Evolutionary conservation across 2,888 invertebrate genomes (phyloP).

Genomic region (Drosophila leonis): DNA sequence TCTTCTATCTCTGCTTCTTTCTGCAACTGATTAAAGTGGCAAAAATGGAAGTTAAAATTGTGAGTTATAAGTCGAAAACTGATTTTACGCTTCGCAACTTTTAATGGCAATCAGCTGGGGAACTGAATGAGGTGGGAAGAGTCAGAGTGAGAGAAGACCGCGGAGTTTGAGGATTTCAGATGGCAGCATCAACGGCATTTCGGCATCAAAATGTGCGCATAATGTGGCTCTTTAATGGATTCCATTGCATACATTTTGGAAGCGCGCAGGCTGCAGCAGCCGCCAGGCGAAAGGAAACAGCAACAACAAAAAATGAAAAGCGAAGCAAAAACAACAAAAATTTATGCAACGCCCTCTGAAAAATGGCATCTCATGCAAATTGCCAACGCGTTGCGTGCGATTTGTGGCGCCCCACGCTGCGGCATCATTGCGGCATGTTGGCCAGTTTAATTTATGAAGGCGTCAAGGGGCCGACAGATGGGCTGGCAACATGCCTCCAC

Average conservation of each 20-base stretch:
- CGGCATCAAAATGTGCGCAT: slow-evolving; percentile 67
- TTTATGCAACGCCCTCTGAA: slow-evolving; percentile 68
- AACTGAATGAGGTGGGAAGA: background rate
- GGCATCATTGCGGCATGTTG: slow-evolving; percentile 57
- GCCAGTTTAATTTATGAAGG: slow-evolving; percentile 29
- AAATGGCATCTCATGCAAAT: slow-evolving; percentile 71
- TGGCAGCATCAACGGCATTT: slow-evolving; percentile 25
- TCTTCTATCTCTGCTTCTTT: background rate
- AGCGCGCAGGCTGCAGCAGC: slow-evolving; percentile 22
- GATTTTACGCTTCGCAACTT: slow-evolving; percentile 71
- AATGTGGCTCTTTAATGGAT: slow-evolving; percentile 66
- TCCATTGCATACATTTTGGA: slow-evolving; percentile 58
- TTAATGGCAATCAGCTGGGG: slow-evolving; percentile 57
- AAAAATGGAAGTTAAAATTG: slow-evolving; percentile 30
- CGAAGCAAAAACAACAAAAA: slow-evolving; percentile 31
- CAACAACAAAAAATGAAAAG: too few species aligned
- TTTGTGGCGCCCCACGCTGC: slow-evolving; percentile 55
- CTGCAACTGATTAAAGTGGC: slow-evolving; percentile 32
- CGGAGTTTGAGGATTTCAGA: slow-evolving; percentile 4
- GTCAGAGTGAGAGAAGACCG: background rate
- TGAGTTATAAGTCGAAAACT: slow-evolving; percentile 42
- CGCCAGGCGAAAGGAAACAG: background rate
- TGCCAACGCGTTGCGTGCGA: slow-evolving; percentile 41
- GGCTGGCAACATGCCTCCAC: background rate
- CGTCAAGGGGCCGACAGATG: slow-evolving; percentile 2